Percentiles rank a stretch among this genome's conserved stretches.
Evolutionary conservation across 2,113 vertebrate genomes (phyloP).

Genomic region (Gallinago media): DNA sequence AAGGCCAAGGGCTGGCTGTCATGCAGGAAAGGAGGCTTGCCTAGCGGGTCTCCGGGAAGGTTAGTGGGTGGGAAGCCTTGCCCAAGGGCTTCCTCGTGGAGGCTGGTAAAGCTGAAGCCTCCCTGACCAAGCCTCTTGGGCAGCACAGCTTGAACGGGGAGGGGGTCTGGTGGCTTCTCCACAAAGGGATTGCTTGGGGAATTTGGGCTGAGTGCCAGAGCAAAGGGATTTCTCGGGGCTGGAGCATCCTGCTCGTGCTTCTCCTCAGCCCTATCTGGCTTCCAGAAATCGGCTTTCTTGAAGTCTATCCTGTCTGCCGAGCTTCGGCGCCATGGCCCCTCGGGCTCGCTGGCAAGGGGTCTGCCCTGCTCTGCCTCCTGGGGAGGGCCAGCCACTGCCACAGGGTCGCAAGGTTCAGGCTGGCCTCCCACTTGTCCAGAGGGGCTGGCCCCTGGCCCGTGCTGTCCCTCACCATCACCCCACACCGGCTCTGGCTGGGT

Average conservation of each 20-base stretch:
- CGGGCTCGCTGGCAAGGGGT: rapidly evolving
- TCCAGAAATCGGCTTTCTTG: constrained; percentile 69
- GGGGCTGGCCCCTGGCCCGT: rapidly evolving
- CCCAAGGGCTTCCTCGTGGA: constrained; percentile 22
- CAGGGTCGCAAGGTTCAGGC: rapidly evolving
- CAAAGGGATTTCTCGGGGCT: constrained; percentile 55
- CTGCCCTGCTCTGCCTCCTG: neutral
- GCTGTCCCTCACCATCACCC: neutral
- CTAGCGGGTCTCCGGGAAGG: constrained; percentile 37
- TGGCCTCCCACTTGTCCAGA: neutral
- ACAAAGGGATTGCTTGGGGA: constrained; percentile 56
- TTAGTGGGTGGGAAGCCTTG: constrained; percentile 61
- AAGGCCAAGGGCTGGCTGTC: constrained; percentile 74
- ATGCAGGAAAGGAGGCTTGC: constrained; percentile 58
- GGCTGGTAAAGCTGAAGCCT: constrained; percentile 4
- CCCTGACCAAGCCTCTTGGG: constrained; percentile 57
- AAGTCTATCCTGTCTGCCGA: constrained; percentile 40
- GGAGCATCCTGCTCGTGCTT: neutral
- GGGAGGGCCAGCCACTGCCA: no score
- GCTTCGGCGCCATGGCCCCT: neutral
- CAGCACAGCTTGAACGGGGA: neutral
- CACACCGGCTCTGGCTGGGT: rapidly evolving
- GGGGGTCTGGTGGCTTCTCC: neutral
- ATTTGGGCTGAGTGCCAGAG: neutral
- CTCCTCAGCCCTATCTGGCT: neutral